Conservation (phyloP, 2,797 vertebrate genomes). For the Lycodopsis pacificus region DNA sequence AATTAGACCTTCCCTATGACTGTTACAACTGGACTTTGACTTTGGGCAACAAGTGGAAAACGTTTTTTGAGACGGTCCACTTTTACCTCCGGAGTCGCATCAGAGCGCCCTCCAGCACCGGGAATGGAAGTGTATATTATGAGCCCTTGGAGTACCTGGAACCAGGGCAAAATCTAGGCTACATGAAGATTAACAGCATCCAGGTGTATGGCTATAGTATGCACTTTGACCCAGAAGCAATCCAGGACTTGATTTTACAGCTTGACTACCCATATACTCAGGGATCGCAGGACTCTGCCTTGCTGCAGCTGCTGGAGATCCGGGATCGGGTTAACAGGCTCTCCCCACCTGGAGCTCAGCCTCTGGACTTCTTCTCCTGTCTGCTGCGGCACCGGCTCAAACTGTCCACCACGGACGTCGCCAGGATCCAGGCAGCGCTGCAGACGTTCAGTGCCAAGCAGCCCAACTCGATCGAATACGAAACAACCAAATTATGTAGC, state of each 20-base stretch:
- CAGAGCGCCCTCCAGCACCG: slow-evolving; percentile 85
- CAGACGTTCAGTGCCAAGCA: slow-evolving; percentile 97
- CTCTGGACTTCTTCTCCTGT: slow-evolving; percentile 96
- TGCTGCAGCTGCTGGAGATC: slow-evolving; percentile 96
- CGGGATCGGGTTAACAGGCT: slow-evolving; percentile 97
- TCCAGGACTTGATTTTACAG: slow-evolving; percentile 97
- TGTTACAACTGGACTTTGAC: slow-evolving; percentile 98
- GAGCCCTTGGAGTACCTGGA: slow-evolving; percentile 96
- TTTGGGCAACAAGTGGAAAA: slow-evolving; percentile 98
- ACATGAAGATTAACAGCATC: slow-evolving; percentile 98
- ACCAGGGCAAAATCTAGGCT: slow-evolving; percentile 92
- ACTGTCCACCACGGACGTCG: slow-evolving; percentile 94
- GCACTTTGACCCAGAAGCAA: slow-evolving; percentile 98
- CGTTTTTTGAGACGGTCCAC: slow-evolving; percentile 98
- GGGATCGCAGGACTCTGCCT: slow-evolving; percentile 96
- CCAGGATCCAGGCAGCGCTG: slow-evolving; percentile 94
- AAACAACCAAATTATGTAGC: slow-evolving; percentile 99
- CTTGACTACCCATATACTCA: slow-evolving; percentile 98
- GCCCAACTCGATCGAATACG: slow-evolving; percentile 95
- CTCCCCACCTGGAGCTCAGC: slow-evolving; percentile 93
- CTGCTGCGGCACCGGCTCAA: slow-evolving; percentile 96
- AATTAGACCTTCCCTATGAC: slow-evolving; percentile 93
- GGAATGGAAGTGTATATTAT: slow-evolving; percentile 91
- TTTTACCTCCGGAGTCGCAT: slow-evolving; percentile 96
- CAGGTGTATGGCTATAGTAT: slow-evolving; percentile 98